Evolutionary conservation across 2,888 invertebrate genomes (phyloP).

Genomic region (Atethmia centrago): DNA sequence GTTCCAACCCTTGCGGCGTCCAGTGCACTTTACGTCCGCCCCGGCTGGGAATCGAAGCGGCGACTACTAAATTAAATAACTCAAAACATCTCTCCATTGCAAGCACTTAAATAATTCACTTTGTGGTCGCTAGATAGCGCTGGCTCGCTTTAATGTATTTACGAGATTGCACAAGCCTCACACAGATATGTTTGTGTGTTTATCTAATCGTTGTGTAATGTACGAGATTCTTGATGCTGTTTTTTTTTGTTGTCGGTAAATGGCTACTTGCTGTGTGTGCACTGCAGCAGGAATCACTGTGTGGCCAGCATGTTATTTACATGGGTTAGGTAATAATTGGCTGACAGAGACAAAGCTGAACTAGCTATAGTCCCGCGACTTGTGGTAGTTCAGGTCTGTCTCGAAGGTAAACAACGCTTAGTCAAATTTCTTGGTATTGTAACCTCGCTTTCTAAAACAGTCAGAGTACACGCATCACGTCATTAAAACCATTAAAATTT

Average conservation of each 20-base stretch:
- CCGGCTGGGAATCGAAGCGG: constrained; percentile 69
- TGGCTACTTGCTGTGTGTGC: background rate
- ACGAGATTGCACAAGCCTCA: constrained; percentile 49
- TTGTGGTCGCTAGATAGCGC: constrained; percentile 61
- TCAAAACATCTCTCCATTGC: constrained; percentile 69
- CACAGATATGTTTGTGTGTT: constrained; percentile 31
- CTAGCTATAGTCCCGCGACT: background rate
- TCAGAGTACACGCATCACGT: constrained; percentile 13
- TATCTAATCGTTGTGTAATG: constrained; percentile 30
- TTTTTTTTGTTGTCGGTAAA: background rate
- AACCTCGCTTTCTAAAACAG: background rate
- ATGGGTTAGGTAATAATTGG: background rate
- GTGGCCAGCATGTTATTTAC: background rate
- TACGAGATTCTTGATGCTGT: constrained; percentile 5
- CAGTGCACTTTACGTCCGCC: constrained; percentile 65
- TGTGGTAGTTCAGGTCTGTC: background rate
- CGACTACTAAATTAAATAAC: constrained; percentile 75
- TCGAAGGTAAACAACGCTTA: background rate
- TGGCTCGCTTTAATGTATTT: constrained; percentile 60
- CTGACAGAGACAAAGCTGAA: no score
- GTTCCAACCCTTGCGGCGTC: constrained; percentile 28
- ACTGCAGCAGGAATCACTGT: background rate
- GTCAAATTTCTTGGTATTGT: background rate
- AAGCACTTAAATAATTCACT: constrained; percentile 72
- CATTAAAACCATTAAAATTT: constrained; percentile 41